Percentiles rank a stretch among this genome's conserved stretches.
phyloP scores from a whole-genome alignment of 2,888 invertebrate species.

The Mesoligia furuncula region DNA sequence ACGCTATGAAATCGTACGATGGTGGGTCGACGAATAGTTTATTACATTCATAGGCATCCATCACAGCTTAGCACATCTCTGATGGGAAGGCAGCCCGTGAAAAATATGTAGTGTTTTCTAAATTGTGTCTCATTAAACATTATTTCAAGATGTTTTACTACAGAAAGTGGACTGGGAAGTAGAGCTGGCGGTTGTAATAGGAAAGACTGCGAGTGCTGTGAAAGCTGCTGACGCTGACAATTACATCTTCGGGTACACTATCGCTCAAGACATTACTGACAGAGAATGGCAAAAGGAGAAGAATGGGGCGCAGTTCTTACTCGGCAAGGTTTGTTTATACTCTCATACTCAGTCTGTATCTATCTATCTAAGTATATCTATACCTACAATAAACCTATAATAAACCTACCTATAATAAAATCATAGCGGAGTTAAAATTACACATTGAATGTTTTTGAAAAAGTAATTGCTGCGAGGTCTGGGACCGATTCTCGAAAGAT shows the following conservation, averaged over 20 bases:
- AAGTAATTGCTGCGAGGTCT: no score
- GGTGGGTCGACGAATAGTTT: not conserved
- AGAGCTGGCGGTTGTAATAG: constrained; percentile 95
- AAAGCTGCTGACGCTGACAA: constrained; percentile 92
- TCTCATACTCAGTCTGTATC: no score
- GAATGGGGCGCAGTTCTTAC: constrained; percentile 92
- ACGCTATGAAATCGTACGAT: not conserved
- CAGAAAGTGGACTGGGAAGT: constrained; percentile 97
- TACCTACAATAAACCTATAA: no score
- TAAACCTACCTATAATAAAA: not conserved
- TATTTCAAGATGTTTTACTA: constrained; percentile 39
- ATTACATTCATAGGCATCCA: not conserved
- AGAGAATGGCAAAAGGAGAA: constrained; percentile 96
- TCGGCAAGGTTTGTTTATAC: constrained; percentile 74
- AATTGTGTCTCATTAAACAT: not conserved
- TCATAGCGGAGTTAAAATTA: not conserved
- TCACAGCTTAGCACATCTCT: not conserved
- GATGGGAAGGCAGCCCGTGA: not conserved
- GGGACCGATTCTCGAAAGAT: not conserved
- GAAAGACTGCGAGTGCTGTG: constrained; percentile 93
- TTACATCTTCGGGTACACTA: constrained; percentile 95
- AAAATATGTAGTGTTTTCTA: no score
- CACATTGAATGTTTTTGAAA: no score
- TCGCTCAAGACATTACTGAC: constrained; percentile 96
- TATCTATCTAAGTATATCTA: not conserved